Conservation (phyloP, 1,140 invertebrate genomes). For the Drosophila subpulchrella region DNA sequence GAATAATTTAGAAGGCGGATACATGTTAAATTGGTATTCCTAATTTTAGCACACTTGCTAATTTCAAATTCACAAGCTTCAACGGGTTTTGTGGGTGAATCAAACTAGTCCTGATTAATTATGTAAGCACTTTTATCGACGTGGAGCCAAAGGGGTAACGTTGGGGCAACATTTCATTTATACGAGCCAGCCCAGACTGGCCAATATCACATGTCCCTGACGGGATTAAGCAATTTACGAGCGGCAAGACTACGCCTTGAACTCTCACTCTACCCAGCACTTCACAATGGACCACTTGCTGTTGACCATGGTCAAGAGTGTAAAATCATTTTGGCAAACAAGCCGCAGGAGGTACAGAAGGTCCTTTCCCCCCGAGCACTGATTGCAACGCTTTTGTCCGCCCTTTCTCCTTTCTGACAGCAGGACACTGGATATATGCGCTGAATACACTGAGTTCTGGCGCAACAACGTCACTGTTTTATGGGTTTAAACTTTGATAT, state of each 20-base stretch:
- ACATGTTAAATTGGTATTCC: conserved; percentile 15
- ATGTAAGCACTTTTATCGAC: conserved; percentile 35
- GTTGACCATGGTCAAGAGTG: conserved; percentile 41
- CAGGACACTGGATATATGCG: conserved; percentile 9
- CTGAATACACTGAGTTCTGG: background rate
- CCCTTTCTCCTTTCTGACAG: conserved; percentile 4
- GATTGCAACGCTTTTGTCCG: conserved; percentile 36
- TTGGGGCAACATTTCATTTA: background rate
- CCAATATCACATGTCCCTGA: conserved; percentile 35
- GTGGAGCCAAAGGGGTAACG: conserved; percentile 7
- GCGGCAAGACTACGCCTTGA: conserved; percentile 39
- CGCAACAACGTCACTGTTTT: conserved; percentile 39
- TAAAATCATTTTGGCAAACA: conserved; percentile 68
- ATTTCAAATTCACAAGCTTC: conserved; percentile 16
- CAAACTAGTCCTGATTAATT: conserved; percentile 40
- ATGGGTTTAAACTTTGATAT: conserved; percentile 75
- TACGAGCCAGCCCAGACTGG: conserved; percentile 1
- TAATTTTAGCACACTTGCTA: conserved; percentile 10
- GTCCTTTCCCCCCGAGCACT: conserved; percentile 28
- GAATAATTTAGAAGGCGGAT: conserved; percentile 22
- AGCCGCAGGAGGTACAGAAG: conserved; percentile 42
- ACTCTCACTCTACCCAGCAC: conserved; percentile 1
- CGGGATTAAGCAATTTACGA: conserved; percentile 52
- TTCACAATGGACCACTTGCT: conserved; percentile 29
- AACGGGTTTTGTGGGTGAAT: conserved; percentile 24